Base-by-base conservation (phyloP, 2,888 invertebrate genomes). In the Mechanitis mazaeus region DNA sequence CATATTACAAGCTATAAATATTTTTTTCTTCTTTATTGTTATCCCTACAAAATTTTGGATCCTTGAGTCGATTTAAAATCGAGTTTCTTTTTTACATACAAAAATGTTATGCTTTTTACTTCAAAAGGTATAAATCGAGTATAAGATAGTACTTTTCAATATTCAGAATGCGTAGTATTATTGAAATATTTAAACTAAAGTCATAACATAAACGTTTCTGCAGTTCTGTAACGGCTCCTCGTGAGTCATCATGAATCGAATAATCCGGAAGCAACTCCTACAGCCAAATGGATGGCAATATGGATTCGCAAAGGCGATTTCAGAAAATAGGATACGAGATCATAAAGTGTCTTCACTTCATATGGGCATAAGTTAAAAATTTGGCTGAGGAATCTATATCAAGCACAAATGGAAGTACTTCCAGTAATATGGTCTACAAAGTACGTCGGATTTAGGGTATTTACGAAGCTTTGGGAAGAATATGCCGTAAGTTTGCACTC, bases 321-420 rank as follows among this genome's bases (percentile, higher is more conserved):
- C 73, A 75, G 76, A 79, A 78, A 80, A 81, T 80, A 76, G 75
- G 75, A 81, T 78, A 75, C 72, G 75, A 74, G 74, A 79, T 76
- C 82, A 83, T 87, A 87, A 86, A 87, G 81, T 80, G 78, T 79
- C 79, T 83, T 83, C 80, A 77, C 78, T 82, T 83, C 81, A 75
- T 83, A 79, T 72, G 76, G 74, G 71, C 68, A 83, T 87, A 83
- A 85, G 78, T 87, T 81, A 87, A 87, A 87, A 86, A 86, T 84
- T 86, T 86, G 87, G 87, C 86, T 79, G 73, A 75, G 72, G 68
- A 79, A 76, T 78, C 76, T 74, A 77, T 75, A 77, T 73, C 75
- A 69, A 71, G 76, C 74, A 78, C 77, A 80, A 81, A 80, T 82
- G 78, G 81, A 79, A 80, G 76, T 76, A 79, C 77, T 69, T 74